phyloP scores from a whole-genome alignment of 1,140 invertebrate species.

The Luehdorfia chinensis region DNA sequence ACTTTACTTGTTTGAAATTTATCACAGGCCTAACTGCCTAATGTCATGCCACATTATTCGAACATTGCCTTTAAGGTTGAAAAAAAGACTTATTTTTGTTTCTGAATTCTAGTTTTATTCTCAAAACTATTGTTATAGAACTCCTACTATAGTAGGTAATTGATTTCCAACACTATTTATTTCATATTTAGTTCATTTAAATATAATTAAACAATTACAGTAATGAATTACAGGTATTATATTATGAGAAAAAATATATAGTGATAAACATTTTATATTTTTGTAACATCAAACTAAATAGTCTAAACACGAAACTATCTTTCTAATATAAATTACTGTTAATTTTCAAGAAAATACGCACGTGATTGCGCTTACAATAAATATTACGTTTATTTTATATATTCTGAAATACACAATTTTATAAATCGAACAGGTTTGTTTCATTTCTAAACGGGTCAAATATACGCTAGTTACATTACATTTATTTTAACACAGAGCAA shows the following conservation, averaged over 20 bases:
- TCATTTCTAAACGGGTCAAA: conserved; percentile 10
- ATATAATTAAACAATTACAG: too few species aligned
- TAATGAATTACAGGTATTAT: too few species aligned
- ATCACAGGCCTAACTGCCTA: too few species aligned
- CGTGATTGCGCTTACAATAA: background rate
- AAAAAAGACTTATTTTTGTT: too few species aligned
- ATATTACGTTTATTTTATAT: background rate
- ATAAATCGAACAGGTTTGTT: conserved; percentile 1
- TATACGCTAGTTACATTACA: background rate
- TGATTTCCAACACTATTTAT: conserved; percentile 44
- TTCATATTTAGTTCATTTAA: too few species aligned
- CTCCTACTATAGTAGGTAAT: conserved; percentile 43
- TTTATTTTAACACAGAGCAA: background rate
- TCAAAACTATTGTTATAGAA: conserved; percentile 53
- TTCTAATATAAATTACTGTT: conserved; percentile 1
- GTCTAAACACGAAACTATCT: background rate
- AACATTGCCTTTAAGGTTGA: too few species aligned
- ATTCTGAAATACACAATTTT: background rate
- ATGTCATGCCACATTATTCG: too few species aligned
- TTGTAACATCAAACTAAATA: background rate
- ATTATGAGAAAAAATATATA: too few species aligned
- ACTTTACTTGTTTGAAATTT: too few species aligned
- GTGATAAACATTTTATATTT: too few species aligned
- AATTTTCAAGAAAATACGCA: background rate
- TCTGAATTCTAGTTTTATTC: conserved; percentile 60